These are phyloP conservation scores for Zoroaster sp. DNA, from an alignment of 53 echinoderm and acorn worm genomes.

Conservation along the genomic window DNA sequence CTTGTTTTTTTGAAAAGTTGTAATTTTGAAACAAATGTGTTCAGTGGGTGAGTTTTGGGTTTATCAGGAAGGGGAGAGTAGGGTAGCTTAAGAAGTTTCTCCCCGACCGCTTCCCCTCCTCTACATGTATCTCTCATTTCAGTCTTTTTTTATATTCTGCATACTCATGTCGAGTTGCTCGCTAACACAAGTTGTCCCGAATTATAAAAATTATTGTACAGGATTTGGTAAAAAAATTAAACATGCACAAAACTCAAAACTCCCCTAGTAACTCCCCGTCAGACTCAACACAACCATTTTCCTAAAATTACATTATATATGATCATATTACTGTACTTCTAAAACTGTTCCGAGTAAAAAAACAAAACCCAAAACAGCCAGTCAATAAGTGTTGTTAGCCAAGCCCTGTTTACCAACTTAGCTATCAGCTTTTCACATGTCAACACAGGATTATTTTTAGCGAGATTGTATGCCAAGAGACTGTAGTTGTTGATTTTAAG, in stretches of 20 bases:
- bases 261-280: neutral
- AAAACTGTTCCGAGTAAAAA: neutral
- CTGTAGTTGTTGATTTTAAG: neutral
- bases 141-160: too few species aligned
- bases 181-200: too few species aligned
- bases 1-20: too few species aligned
- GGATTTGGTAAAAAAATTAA: neutral
- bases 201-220: too few species aligned
- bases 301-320: neutral
- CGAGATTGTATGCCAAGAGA: neutral
- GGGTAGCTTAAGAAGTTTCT: too few species aligned
- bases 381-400: neutral
- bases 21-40: too few species aligned
- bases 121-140: too few species aligned
- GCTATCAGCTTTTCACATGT: neutral
- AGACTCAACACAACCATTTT: neutral
- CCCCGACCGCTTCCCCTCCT: too few species aligned
- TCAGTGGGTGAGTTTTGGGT: too few species aligned
- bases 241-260: neutral
- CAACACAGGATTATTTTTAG: neutral
- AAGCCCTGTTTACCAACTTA: neutral
- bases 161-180: too few species aligned
- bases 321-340: neutral
- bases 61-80: too few species aligned
- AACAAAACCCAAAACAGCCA: neutral